Conservation (phyloP, 2,113 vertebrate species). For the Gopherus evgoodei region DNA sequence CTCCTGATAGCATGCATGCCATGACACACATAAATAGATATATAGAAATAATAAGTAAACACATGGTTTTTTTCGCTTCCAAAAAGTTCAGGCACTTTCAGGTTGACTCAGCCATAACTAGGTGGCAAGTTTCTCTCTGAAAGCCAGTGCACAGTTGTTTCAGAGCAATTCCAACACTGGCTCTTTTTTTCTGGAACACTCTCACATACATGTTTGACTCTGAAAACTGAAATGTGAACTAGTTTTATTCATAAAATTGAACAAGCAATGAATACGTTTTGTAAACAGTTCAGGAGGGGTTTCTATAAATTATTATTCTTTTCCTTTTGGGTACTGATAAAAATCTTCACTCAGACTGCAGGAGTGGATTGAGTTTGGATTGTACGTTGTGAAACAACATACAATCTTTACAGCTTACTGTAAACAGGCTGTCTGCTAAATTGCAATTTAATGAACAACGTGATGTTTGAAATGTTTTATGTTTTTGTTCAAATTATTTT, state of each 20-base stretch:
- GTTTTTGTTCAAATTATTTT: background rate
- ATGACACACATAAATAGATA: background rate
- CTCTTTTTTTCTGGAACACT: background rate
- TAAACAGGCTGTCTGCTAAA: background rate
- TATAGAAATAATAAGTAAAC: fast-evolving
- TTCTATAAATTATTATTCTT: constrained; percentile 38
- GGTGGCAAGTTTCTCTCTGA: background rate
- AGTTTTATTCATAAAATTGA: background rate
- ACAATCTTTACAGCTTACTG: background rate
- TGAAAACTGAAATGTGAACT: background rate
- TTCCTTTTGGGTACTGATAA: constrained; percentile 2
- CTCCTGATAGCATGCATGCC: background rate
- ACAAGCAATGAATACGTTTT: background rate
- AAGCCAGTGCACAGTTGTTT: background rate
- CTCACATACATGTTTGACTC: background rate
- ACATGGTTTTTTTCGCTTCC: background rate
- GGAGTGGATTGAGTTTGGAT: background rate
- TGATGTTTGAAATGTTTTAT: background rate
- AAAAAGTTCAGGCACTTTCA: background rate
- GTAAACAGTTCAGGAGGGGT: constrained; percentile 3
- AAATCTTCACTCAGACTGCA: constrained; percentile 1
- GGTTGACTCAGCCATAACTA: background rate
- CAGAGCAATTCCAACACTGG: background rate
- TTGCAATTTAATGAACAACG: background rate
- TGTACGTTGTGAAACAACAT: background rate